Conservation (phyloP, 2,888 invertebrate species). For the Pristionchus maxplancki region DNA sequence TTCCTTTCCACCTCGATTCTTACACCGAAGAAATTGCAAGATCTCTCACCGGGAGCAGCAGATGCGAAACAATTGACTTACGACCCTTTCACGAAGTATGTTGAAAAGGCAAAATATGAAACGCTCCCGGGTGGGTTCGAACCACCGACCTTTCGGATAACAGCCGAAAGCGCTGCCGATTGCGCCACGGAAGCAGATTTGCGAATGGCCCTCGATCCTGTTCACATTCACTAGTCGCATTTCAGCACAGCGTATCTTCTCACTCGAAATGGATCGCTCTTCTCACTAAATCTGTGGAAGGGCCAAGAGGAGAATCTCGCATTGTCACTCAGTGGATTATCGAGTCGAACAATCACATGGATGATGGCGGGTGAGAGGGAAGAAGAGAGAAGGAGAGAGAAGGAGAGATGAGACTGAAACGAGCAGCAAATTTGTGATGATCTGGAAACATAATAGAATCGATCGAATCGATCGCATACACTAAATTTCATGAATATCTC, state of each 20-base stretch:
- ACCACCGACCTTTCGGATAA: conserved; percentile 76
- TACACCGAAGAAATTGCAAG: conserved; percentile 70
- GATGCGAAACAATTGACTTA: conserved; percentile 77
- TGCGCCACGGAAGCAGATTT: conserved; percentile 62
- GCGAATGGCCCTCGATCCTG: not conserved
- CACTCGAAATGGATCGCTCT: conserved; percentile 75
- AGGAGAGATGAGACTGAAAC: too few species aligned
- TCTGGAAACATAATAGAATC: too few species aligned
- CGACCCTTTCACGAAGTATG: conserved; percentile 76
- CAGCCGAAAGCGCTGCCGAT: conserved; percentile 74
- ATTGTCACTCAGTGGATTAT: conserved; percentile 68
- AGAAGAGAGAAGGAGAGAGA: not conserved
- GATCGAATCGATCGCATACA: too few species aligned
- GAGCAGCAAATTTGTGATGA: too few species aligned
- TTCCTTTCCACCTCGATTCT: conserved; percentile 68
- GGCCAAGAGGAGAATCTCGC: conserved; percentile 73
- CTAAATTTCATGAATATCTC: not conserved
- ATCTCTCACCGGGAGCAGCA: conserved; percentile 70
- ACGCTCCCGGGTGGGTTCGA: conserved; percentile 66
- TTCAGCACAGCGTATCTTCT: conserved; percentile 75
- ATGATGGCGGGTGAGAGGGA: conserved; percentile 61
- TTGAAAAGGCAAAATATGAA: conserved; percentile 1
- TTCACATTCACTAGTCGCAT: conserved; percentile 2
- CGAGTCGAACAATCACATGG: conserved; percentile 73
- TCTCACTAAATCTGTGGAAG: conserved; percentile 70